phyloP scores from a whole-genome alignment of 2,797 vertebrate species.

The Scolopax rusticola region DNA sequence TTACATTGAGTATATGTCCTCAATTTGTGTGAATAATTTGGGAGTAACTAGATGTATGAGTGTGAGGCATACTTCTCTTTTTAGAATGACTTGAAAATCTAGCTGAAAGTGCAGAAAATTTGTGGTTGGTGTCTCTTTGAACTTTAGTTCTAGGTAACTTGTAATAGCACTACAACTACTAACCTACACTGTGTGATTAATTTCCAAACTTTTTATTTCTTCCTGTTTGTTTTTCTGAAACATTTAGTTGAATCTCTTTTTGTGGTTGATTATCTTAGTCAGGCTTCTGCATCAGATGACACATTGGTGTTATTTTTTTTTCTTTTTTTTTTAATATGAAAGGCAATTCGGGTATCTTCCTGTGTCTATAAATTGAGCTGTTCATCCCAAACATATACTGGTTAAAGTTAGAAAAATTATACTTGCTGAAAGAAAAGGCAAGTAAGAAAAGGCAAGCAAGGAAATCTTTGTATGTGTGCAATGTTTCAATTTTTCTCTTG shows the following conservation, averaged over 20 bases:
- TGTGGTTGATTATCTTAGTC: not conserved
- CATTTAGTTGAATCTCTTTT: not conserved
- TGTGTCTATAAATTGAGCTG: not conserved
- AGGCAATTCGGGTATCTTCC: not conserved
- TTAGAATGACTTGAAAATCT: not conserved
- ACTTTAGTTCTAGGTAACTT: not conserved
- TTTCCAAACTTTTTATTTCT: not conserved
- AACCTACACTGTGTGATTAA: not conserved
- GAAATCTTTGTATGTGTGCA: not conserved
- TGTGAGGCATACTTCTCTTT: not conserved
- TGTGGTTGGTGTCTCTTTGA: not conserved
- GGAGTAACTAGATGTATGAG: not conserved
- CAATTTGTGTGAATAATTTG: not conserved
- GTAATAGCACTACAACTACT: not conserved
- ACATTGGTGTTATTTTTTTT: rapidly evolving
- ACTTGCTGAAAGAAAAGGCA: not conserved
- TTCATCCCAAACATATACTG: not conserved
- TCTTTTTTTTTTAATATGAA: not conserved
- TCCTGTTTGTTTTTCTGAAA: not conserved
- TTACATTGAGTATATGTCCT: not conserved
- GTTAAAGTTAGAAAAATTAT: not conserved
- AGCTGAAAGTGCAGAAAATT: not conserved
- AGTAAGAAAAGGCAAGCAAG: not conserved
- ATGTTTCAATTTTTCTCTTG: not conserved
- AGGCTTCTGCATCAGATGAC: not conserved